Evolutionary conservation across 2,113 vertebrate species (phyloP).

Genomic region (Osmerus mordax): DNA sequence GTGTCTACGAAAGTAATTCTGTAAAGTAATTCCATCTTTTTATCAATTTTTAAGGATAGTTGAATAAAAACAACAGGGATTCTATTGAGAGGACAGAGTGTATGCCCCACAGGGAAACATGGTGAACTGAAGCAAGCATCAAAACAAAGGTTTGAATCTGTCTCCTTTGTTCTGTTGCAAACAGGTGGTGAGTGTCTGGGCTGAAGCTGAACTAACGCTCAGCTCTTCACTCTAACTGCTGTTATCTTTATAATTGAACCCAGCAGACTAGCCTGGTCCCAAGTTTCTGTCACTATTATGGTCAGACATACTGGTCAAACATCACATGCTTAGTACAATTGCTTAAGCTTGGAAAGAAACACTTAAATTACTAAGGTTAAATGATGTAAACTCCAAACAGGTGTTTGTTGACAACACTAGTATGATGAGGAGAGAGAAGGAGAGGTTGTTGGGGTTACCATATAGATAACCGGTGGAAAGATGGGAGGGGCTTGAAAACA

Average conservation of each 20-base stretch:
- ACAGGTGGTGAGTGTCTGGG: conserved; percentile 52
- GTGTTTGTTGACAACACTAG: conserved; percentile 11
- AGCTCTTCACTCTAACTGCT: conserved; percentile 28
- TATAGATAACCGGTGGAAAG: conserved; percentile 37
- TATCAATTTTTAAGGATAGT: conserved; percentile 1
- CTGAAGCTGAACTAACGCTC: conserved; percentile 39
- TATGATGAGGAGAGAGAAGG: too few species aligned
- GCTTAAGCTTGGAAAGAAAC: neutral
- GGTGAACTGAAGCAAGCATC: conserved; percentile 9
- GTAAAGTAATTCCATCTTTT: neutral
- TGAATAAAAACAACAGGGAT: conserved; percentile 39
- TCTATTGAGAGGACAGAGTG: conserved; percentile 30
- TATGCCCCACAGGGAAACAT: neutral
- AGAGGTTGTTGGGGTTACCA: conserved; percentile 26
- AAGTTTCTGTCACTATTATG: neutral
- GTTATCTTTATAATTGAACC: neutral
- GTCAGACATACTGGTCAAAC: neutral
- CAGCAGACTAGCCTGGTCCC: neutral
- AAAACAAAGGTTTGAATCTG: conserved; percentile 33
- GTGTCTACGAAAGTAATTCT: neutral
- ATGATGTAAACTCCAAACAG: conserved; percentile 21
- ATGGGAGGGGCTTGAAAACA: conserved; percentile 22
- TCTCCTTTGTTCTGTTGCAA: conserved; percentile 55
- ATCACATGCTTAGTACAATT: conserved; percentile 5
- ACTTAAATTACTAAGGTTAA: conserved; percentile 21